A percentile compares a stretch with the other conserved stretches of the same genome.
Conservation (phyloP, 2,113 vertebrate species). For the Phylloscopus whistleri region DNA sequence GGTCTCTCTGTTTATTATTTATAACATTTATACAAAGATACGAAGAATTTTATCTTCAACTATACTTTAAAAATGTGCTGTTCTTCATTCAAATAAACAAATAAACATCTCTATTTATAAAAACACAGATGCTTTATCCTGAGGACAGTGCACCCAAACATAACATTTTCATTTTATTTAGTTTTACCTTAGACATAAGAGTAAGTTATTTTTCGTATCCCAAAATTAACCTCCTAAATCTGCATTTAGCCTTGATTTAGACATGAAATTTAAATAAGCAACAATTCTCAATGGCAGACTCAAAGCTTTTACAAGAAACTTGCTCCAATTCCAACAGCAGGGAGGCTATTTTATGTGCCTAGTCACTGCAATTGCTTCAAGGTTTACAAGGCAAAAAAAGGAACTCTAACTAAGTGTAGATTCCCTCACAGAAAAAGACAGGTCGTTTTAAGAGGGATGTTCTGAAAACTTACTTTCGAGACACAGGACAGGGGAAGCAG, state of each 20-base stretch:
- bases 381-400: not conserved
- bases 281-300: not conserved
- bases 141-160: not conserved
- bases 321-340: accelerated
- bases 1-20: not conserved
- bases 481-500: not conserved
- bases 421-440: not conserved
- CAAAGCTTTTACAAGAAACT: not conserved
- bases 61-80: not conserved
- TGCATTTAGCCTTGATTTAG: not conserved
- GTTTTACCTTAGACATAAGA: not conserved
- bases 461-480: not conserved
- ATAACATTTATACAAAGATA: not conserved
- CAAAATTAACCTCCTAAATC: not conserved
- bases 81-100: not conserved
- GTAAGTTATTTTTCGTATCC: not conserved
- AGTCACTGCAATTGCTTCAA: not conserved
- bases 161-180: not conserved
- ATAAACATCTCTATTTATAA: not conserved
- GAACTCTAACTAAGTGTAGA: not conserved
- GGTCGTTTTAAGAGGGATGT: not conserved
- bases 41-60: not conserved
- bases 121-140: not conserved
- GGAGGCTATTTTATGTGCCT: not conserved
- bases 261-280: not conserved